Conservation (phyloP, 2,113 vertebrate species). For the Numida meleagris region DNA sequence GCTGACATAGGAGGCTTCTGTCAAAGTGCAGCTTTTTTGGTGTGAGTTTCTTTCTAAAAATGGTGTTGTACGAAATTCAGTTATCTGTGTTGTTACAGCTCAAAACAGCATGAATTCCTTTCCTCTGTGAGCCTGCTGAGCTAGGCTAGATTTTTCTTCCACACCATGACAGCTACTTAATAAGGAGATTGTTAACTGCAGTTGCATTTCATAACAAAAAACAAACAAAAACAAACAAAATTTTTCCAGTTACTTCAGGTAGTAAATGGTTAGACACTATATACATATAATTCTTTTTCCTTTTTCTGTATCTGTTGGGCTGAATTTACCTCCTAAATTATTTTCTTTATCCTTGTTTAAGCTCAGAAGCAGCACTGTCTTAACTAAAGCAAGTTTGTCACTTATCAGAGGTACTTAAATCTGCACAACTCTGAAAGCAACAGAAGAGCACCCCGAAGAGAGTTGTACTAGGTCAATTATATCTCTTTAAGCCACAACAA, state of each 20-base stretch:
- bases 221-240: background rate
- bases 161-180: background rate
- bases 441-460: background rate
- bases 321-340: background rate
- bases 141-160: background rate
- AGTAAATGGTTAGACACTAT: background rate
- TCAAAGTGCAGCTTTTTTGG: background rate
- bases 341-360: background rate
- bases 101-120: background rate
- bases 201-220: background rate
- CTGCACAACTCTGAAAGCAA: background rate
- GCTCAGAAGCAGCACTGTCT: background rate
- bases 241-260: background rate
- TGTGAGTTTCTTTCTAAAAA: background rate
- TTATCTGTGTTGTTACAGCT: fast-evolving
- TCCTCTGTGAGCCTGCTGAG: background rate
- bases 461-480: background rate
- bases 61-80: background rate
- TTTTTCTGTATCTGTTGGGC: background rate
- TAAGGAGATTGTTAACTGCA: background rate
- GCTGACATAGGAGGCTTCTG: background rate
- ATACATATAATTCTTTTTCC: background rate
- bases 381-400: background rate
- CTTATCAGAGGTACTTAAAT: background rate
- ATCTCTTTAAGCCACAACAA: background rate